Evolutionary conservation across 1,140 invertebrate species (phyloP).

Genomic region (Papilio aristodemus): DNA sequence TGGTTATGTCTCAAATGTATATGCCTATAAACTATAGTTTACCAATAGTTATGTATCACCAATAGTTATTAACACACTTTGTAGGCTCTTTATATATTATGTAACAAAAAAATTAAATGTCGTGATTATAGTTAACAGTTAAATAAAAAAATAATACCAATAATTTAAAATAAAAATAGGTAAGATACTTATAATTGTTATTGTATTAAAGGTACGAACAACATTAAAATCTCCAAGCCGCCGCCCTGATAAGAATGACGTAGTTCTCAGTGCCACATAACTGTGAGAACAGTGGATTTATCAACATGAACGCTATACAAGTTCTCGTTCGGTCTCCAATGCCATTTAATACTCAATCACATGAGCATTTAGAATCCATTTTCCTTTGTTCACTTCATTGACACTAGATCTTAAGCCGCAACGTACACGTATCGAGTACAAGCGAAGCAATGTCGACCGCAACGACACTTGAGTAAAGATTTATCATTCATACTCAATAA

Average conservation of each 20-base stretch:
- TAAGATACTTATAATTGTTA: too few species aligned
- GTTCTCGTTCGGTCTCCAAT: not conserved
- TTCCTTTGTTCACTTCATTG: not conserved
- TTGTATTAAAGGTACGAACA: too few species aligned
- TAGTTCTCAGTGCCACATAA: constrained; percentile 36
- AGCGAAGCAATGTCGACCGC: too few species aligned
- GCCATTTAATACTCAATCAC: not conserved
- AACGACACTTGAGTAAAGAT: not conserved
- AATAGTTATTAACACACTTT: too few species aligned
- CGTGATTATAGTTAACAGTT: too few species aligned
- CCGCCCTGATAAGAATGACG: constrained; percentile 41
- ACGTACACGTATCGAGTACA: too few species aligned
- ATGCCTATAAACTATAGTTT: too few species aligned
- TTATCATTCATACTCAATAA: not conserved
- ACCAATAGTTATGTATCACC: too few species aligned
- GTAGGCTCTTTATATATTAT: too few species aligned
- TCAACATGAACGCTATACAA: constrained; percentile 33
- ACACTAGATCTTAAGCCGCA: not conserved
- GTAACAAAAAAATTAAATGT: too few species aligned
- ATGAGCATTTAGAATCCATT: not conserved
- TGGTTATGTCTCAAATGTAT: too few species aligned
- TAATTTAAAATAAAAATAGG: too few species aligned
- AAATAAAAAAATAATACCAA: not conserved
- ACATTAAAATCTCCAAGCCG: not conserved
- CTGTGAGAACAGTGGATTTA: constrained; percentile 51